Evolutionary conservation across 2,888 invertebrate species (phyloP), one percentile per base, ranked within the genome.

Genomic region (Congeria kusceri): DNA sequence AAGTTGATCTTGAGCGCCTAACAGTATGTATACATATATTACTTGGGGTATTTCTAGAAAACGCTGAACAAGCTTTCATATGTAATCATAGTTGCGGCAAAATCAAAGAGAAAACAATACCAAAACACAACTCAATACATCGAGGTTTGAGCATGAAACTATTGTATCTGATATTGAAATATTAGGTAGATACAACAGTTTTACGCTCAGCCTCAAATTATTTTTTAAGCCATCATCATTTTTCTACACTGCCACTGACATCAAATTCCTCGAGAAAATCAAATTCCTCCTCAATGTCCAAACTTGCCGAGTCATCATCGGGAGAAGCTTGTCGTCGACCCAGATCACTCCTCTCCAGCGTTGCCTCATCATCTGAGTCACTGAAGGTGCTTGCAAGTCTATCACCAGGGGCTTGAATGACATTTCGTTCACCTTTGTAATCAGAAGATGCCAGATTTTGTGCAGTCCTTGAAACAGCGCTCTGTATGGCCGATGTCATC

Each of bases 251-350:
- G 13, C 56, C 70, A 15, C 86, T 87, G 9, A 85, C 73, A 39
- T 89, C 91, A 77, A 90, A 88, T 15, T 91, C 86, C 23, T 89
- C 87, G 23, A 91, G 70, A 78, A 91, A 91, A 58, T 91, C 91
- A 87, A 91, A 91, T 67, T 91, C 91, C 62, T 89, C 89, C 39
- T 87, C 88, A 66, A 89, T 89, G 64, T 90, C 86, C 27, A 80
- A 27, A 56, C 84, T 84, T 58, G 90, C 89, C n/a, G 88, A 86
- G 47, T 80, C 80, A 23, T 72, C 70, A 11, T 46, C 67, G 27
- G 53, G 58, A 25, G 23, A 32, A 53, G 32, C 67, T 25, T 57
- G 47, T 23, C 32, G 20, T n/a, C 57, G 39, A 74, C 65, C 73
- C 46, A 63, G 72, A 74, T 77, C 79, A 64, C 46, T 70, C 3